A percentile compares a stretch with the other conserved stretches of the same genome.
Evolutionary conservation across 2,113 vertebrate species (phyloP).

Genomic region (Panthera leo): DNA sequence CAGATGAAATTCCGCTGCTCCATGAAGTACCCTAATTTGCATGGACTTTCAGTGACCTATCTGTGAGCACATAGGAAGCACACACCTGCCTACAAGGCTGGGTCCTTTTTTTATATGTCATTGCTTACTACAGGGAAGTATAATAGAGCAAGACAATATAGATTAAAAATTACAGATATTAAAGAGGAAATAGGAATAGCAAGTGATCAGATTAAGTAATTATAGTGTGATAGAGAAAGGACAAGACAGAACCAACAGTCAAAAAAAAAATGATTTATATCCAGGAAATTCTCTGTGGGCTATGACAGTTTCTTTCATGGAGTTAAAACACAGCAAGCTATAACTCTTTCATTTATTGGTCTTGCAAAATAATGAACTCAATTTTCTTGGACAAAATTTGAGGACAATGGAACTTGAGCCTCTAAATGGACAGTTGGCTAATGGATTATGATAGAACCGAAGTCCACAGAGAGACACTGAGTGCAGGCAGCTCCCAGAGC

Average conservation of each 20-base stretch:
- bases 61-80: conserved; percentile 35
- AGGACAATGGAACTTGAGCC: not conserved
- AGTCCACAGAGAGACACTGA: not conserved
- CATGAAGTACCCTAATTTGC: conserved; percentile 59
- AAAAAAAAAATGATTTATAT: conserved; percentile 14
- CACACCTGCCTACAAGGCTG: conserved; percentile 53
- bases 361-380: not conserved
- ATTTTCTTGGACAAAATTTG: not conserved
- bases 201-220: conserved; percentile 8
- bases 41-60: conserved; percentile 76
- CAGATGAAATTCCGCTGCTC: conserved; percentile 43
- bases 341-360: not conserved
- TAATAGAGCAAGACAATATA: conserved; percentile 29
- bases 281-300: not conserved
- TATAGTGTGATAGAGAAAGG: not conserved
- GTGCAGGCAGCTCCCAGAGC: not conserved
- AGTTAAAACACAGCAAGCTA: not conserved
- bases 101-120: conserved; percentile 20
- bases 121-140: not conserved
- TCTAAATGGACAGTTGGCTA: not conserved
- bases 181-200: conserved; percentile 24
- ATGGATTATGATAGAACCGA: not conserved
- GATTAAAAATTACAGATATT: conserved; percentile 29
- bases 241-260: conserved; percentile 30
- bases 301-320: not conserved